A percentile compares a stretch with the other conserved stretches of the same genome.
Evolutionary conservation across 2,113 vertebrate genomes (phyloP).

Genomic region (Cryptotis parvus): DNA sequence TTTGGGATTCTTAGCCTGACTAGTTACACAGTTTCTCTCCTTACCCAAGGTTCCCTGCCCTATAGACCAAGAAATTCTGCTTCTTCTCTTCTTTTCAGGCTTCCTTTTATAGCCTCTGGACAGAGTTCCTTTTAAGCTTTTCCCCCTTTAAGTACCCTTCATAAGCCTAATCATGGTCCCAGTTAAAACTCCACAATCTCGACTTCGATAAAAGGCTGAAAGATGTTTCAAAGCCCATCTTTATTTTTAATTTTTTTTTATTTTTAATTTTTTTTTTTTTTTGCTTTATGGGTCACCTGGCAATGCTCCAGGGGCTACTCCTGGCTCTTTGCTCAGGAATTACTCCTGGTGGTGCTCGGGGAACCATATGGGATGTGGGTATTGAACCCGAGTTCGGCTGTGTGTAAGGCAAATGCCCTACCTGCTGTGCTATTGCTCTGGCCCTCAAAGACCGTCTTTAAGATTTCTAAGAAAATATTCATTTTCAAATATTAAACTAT

Average conservation of each 20-base stretch:
- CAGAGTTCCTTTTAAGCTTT: neutral
- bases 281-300: too few species aligned
- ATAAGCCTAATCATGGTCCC: too few species aligned
- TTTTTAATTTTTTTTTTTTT: too few species aligned
- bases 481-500: neutral
- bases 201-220: neutral
- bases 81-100: neutral
- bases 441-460: constrained; percentile 4
- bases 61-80: too few species aligned
- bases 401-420: too few species aligned
- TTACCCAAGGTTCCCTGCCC: neutral
- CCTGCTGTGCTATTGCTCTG: too few species aligned
- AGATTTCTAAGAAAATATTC: constrained; percentile 36
- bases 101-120: neutral
- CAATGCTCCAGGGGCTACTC: too few species aligned
- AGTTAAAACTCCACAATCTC: neutral
- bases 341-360: too few species aligned
- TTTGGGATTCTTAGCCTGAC: neutral
- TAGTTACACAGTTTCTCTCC: neutral
- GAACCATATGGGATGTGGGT: too few species aligned
- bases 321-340: too few species aligned
- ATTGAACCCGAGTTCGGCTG: too few species aligned
- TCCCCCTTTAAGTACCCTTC: neutral
- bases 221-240: neutral
- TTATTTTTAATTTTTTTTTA: too few species aligned